These are phyloP conservation scores for Polyommatus icarus DNA, from an alignment of 2,888 invertebrate genomes.

Conservation along the genomic window DNA sequence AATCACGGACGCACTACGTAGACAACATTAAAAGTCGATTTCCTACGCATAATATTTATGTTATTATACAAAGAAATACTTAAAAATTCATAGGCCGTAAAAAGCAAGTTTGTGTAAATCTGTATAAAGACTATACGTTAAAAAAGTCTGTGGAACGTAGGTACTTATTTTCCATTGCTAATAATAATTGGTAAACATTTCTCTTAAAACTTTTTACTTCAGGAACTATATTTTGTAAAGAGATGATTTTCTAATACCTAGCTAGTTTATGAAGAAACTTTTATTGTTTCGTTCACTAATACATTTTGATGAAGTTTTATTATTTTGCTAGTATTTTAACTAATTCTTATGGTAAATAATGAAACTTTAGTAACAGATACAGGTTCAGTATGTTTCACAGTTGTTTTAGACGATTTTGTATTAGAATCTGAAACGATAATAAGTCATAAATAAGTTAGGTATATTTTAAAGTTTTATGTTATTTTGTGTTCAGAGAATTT, in stretches of 20 bases:
- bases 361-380: no score
- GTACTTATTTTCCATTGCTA: neutral
- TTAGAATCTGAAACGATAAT: no score
- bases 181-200: neutral
- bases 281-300: neutral
- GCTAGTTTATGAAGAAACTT: neutral
- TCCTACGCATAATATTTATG: neutral
- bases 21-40: neutral
- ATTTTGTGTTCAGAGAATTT: no score
- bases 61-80: neutral
- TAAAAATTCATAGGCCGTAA: neutral
- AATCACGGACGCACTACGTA: no score
- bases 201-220: neutral
- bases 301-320: neutral
- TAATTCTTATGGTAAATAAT: no score
- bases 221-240: neutral
- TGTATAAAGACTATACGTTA: neutral
- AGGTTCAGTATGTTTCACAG: no score
- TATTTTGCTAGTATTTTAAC: neutral
- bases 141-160: neutral
- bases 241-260: neutral
- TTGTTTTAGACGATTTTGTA: no score
- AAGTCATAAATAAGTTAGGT: no score
- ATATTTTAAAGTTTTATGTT: no score
- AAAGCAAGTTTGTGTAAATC: neutral